A percentile compares a stretch with the other conserved stretches of the same genome.
These are phyloP conservation scores for Melanerpes formicivorus DNA, from an alignment of 2,113 vertebrate species.

Conservation along the genomic window DNA sequence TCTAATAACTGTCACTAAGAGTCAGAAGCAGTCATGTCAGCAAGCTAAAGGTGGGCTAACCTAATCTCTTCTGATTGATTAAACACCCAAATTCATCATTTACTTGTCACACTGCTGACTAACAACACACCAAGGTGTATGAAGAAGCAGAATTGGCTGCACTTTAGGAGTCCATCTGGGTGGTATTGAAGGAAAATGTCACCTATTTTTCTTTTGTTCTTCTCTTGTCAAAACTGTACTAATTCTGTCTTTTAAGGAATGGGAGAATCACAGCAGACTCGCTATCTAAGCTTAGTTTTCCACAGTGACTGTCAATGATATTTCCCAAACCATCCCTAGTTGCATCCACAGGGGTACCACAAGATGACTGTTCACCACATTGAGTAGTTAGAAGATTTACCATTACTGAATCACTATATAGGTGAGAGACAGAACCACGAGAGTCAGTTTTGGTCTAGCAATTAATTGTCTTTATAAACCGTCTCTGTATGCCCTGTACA, in stretches of 20 bases:
- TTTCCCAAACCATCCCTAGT: not conserved
- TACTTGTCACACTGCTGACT: not conserved
- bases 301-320: not conserved
- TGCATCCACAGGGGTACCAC: not conserved
- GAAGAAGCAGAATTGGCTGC: conserved; percentile 19
- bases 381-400: not conserved
- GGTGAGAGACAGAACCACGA: not conserved
- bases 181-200: conserved; percentile 33
- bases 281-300: not conserved
- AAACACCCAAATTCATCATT: conserved; percentile 44
- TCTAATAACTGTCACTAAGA: not conserved
- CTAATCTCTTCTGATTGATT: conserved; percentile 28
- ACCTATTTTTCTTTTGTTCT: conserved; percentile 59
- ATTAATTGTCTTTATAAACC: not conserved
- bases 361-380: not conserved
- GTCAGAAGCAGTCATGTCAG: not conserved
- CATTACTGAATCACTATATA: not conserved
- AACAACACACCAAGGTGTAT: not conserved
- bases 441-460: not conserved
- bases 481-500: not conserved
- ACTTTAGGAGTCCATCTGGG: conserved; percentile 27
- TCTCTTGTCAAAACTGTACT: conserved; percentile 50
- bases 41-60: not conserved
- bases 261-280: conserved; percentile 30
- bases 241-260: conserved; percentile 9